Conservation (phyloP, 2,113 vertebrate genomes). For the Mesoclemmys tuberculata region DNA sequence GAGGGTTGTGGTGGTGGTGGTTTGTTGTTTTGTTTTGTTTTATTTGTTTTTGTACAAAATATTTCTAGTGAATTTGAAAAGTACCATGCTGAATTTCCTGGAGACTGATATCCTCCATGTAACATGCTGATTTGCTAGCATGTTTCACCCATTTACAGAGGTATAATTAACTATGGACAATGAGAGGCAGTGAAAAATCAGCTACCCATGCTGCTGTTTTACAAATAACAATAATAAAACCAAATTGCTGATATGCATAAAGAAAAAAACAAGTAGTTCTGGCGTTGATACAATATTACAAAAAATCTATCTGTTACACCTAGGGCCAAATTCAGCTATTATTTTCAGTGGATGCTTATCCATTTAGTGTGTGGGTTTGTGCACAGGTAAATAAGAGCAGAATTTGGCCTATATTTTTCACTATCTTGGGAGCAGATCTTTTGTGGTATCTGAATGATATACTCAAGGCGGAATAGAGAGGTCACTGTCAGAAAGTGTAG, state of each 20-base stretch:
- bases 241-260: background rate
- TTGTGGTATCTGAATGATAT: background rate
- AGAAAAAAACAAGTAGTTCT: background rate
- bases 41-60: background rate
- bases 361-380: background rate
- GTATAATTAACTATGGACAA: fast-evolving
- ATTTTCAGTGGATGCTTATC: background rate
- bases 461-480: no score
- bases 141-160: background rate
- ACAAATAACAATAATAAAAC: background rate
- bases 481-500: no score
- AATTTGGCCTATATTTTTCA: background rate
- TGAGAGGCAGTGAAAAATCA: background rate
- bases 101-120: background rate
- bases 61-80: background rate
- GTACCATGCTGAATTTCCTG: background rate
- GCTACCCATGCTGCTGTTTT: background rate
- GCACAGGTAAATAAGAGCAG: background rate
- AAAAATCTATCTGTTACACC: background rate
- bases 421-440: background rate
- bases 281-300: background rate
- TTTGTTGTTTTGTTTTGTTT: background rate
- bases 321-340: background rate
- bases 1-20: background rate
- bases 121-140: background rate